Percentiles rank a stretch among this genome's conserved stretches.
phyloP scores from a whole-genome alignment of 2,888 invertebrate species.

The Rhimphoctona megacephalus region DNA sequence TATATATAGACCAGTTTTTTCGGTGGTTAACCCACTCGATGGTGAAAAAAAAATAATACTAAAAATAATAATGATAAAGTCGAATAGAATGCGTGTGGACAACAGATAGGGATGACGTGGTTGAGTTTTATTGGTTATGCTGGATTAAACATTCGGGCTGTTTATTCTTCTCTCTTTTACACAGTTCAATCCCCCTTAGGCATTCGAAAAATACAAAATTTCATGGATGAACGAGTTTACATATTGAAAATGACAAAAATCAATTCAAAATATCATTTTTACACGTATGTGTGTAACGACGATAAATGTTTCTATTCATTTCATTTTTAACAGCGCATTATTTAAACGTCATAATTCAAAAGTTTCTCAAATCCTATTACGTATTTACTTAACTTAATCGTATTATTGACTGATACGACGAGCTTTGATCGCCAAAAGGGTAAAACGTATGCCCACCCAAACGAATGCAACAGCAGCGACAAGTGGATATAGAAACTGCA shows the following conservation, averaged over 20 bases:
- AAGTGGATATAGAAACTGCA: conserved; percentile 46
- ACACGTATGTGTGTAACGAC: not conserved
- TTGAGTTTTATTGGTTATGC: conserved; percentile 16
- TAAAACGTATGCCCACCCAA: not conserved
- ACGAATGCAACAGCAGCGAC: conserved; percentile 39
- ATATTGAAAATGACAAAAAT: not conserved
- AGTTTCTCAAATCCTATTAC: not conserved
- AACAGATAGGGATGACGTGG: conserved; percentile 3
- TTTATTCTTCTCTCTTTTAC: not conserved
- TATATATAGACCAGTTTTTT: conserved; percentile 58
- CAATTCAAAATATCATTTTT: not conserved
- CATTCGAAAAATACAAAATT: not conserved
- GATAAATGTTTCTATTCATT: not conserved
- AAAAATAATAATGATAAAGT: conserved; percentile 25
- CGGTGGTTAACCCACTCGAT: conserved; percentile 23
- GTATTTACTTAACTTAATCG: not conserved
- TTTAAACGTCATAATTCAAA: not conserved
- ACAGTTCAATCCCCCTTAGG: not conserved
- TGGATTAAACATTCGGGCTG: not conserved
- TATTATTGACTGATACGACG: conserved; percentile 15
- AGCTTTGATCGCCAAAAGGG: not conserved
- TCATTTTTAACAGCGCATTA: not conserved
- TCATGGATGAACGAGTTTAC: not conserved
- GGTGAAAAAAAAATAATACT: conserved; percentile 33
- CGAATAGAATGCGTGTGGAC: conserved; percentile 18